These are phyloP conservation scores for Urechis unicinctus DNA, from an alignment of 2,888 invertebrate species.

Conservation along the genomic window DNA sequence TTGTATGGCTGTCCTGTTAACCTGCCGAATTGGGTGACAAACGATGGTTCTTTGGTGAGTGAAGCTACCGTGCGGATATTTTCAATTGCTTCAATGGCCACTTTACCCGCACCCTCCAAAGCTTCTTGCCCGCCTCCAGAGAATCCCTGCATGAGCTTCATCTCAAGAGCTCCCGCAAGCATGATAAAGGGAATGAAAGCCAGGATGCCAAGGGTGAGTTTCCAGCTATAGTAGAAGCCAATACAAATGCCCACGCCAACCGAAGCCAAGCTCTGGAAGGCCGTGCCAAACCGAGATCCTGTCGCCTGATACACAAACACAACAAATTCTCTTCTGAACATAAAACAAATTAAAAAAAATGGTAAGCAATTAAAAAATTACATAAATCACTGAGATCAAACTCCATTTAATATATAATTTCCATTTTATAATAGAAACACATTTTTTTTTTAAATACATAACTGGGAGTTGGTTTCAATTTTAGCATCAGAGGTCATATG, in stretches of 20 bases:
- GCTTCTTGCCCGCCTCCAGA: conserved; percentile 53
- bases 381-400: no score
- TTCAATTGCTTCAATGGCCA: conserved; percentile 45
- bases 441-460: no score
- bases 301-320: conserved; percentile 45
- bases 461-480: no score
- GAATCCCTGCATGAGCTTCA: conserved; percentile 32
- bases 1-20: conserved; percentile 28
- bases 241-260: conserved; percentile 49
- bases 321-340: background rate
- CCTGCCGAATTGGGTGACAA: conserved; percentile 26
- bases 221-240: conserved; percentile 53
- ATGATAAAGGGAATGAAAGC: conserved; percentile 51
- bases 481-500: no score
- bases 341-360: background rate
- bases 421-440: no score
- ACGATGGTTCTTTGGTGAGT: conserved; percentile 35
- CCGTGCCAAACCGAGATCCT: conserved; percentile 47
- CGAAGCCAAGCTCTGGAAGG: conserved; percentile 45
- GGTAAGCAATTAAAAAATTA: no score
- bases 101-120: conserved; percentile 56
- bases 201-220: conserved; percentile 51
- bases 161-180: conserved; percentile 35
- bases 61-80: conserved; percentile 46
- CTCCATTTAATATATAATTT: no score